These are phyloP conservation scores for Tetragonula clypearis DNA, from an alignment of 1,140 invertebrate species.

Conservation along the genomic window DNA sequence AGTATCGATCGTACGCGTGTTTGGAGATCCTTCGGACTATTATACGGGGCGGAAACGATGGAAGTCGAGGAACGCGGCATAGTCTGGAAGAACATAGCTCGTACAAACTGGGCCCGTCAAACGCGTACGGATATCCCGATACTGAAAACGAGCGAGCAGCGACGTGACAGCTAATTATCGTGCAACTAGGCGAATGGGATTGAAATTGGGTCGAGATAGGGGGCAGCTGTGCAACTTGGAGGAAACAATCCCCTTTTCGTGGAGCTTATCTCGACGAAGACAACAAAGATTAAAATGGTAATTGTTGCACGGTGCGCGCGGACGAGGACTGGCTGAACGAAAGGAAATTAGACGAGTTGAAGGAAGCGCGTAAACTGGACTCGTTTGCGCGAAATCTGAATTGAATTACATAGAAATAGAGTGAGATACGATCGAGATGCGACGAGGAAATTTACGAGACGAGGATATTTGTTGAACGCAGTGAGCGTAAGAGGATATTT, in stretches of 20 bases:
- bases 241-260: background rate
- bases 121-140: background rate
- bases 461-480: too few relatives aligned
- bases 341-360: background rate
- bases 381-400: background rate
- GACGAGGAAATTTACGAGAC: too few relatives aligned
- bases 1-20: background rate
- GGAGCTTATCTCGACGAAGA: background rate
- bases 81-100: background rate
- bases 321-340: background rate
- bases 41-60: background rate
- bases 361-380: background rate
- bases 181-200: background rate
- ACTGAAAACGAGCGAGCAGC: background rate
- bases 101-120: background rate
- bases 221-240: background rate
- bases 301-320: background rate
- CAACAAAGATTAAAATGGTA: background rate
- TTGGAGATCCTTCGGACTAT: too few relatives aligned
- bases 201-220: constrained; percentile 1
- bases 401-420: background rate
- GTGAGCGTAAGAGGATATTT: too few relatives aligned
- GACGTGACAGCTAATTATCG: constrained; percentile 16
- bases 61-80: background rate
- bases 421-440: background rate